Evolutionary conservation across 2,888 invertebrate species (phyloP).

Genomic region (Polydrusus cervinus): DNA sequence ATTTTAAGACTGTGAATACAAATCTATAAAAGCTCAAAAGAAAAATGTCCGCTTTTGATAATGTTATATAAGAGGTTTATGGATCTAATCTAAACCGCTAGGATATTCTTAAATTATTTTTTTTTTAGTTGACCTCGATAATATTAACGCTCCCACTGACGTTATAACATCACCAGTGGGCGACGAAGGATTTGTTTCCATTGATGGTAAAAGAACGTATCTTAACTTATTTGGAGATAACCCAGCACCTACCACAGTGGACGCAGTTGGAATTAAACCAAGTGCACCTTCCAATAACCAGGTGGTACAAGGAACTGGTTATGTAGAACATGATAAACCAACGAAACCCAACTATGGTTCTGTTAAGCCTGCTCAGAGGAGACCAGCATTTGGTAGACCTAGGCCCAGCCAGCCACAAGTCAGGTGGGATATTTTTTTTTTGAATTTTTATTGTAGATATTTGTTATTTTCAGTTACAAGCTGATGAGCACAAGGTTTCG

Average conservation of each 20-base stretch:
- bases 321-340: slow-evolving; percentile 74
- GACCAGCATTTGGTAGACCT: slow-evolving; percentile 75
- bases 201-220: slow-evolving; percentile 92
- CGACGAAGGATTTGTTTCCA: slow-evolving; percentile 91
- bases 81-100: no score
- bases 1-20: no score
- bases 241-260: slow-evolving; percentile 65
- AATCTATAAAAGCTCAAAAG: no score
- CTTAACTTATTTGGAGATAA: slow-evolving; percentile 86
- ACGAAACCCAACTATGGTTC: slow-evolving; percentile 64
- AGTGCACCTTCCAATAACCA: slow-evolving; percentile 69
- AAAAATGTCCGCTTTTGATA: no score
- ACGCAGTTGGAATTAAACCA: slow-evolving; percentile 64
- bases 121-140: slow-evolving; percentile 74
- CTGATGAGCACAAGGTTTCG: no score
- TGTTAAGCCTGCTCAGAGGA: slow-evolving; percentile 69
- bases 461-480: background rate
- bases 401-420: slow-evolving; percentile 79
- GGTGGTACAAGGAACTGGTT: slow-evolving; percentile 75
- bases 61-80: no score
- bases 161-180: slow-evolving; percentile 87
- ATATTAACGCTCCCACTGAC: slow-evolving; percentile 69
- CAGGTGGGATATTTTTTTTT: slow-evolving; percentile 69
- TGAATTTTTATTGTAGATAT: background rate
- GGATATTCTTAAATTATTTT: no score